Evolutionary conservation across 2,797 vertebrate species (phyloP).

Genomic region (Percopsis omiscomaycus): DNA sequence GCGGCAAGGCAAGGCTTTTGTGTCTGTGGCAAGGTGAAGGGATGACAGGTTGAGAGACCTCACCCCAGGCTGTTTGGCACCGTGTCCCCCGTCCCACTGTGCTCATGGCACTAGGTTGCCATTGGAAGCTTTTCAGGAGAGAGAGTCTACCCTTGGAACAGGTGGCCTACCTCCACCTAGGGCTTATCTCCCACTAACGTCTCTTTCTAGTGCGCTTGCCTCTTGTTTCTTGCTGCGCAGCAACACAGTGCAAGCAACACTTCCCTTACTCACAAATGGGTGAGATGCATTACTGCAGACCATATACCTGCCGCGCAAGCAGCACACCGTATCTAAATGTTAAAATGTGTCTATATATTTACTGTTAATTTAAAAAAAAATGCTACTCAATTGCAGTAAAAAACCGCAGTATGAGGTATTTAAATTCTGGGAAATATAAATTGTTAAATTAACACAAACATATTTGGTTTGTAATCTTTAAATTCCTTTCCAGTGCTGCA

Average conservation of each 20-base stretch:
- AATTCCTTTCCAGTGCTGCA: slow-evolving; percentile 7
- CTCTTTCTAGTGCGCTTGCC: slow-evolving; percentile 58
- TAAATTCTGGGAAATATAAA: no score
- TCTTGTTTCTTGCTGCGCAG: slow-evolving; percentile 13
- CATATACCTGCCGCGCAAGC: no score
- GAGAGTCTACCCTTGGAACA: slow-evolving; percentile 80
- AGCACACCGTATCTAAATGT: not conserved
- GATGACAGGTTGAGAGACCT: slow-evolving; percentile 82
- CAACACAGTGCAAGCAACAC: slow-evolving; percentile 28
- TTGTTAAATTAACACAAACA: no score
- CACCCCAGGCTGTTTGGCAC: slow-evolving; percentile 80
- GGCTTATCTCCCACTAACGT: slow-evolving; percentile 72
- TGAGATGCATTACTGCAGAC: slow-evolving; percentile 2
- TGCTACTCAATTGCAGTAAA: no score
- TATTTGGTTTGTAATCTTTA: not conserved
- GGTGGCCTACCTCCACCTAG: slow-evolving; percentile 77
- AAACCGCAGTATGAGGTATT: no score
- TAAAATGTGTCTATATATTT: not conserved
- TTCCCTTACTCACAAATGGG: not conserved
- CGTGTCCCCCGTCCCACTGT: slow-evolving; percentile 69
- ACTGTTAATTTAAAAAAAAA: not conserved
- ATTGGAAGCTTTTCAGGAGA: slow-evolving; percentile 73
- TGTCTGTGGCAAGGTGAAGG: slow-evolving; percentile 77
- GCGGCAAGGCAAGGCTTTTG: slow-evolving; percentile 27
- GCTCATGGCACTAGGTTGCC: slow-evolving; percentile 70